Evolutionary conservation across 2,888 invertebrate species (phyloP), one percentile per base, ranked within the genome.

Genomic region (Heliconius cydno): DNA sequence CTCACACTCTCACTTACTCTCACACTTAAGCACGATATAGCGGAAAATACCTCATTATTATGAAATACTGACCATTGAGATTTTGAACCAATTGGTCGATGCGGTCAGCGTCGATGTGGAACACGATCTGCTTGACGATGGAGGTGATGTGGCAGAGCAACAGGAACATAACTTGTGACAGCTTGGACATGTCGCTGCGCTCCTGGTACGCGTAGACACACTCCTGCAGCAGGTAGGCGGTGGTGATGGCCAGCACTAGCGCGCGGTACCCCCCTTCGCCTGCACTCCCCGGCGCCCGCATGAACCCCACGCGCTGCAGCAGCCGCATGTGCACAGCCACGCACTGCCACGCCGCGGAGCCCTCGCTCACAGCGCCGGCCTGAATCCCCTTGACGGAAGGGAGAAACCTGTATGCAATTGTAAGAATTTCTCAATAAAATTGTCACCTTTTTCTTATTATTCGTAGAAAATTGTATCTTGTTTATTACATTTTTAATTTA

Each of bases 131-230:
- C 86, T 94, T 94, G 30, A 85, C 90, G 80, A 93, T 85, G 7
- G 93, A 92, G 13, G 94, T 94, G 78, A 94, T 86, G 86, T 94
- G 94, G 83, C 94, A 94, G 79, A 94, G 89, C 84, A 94, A 87
- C 82, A 94, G 87, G 84, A 94, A 94, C 93, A 94, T 90, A 79
- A 94, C 94, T 34, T 91, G 90, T 13, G 93, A 88, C 82, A 94
- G 84, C 85, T 90, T 90, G 30, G 87, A 89, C 92, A 94, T 90
- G 81, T 94, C 91, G 63, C 78, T 80, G 30, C 89, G 90, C 81
- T 88, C 91, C 90, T 87, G 87, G 74, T 89, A 90, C 0, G 92
- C 91, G 80, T 90, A 90, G 28, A 90, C 81, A 66, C 86, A 83
- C 83, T 92, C 88, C 84, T 90, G 91, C 68, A 87, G 77, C 22